Base-by-base conservation (phyloP, 1,140 invertebrate genomes). In the Drosophila eugracilis region DNA sequence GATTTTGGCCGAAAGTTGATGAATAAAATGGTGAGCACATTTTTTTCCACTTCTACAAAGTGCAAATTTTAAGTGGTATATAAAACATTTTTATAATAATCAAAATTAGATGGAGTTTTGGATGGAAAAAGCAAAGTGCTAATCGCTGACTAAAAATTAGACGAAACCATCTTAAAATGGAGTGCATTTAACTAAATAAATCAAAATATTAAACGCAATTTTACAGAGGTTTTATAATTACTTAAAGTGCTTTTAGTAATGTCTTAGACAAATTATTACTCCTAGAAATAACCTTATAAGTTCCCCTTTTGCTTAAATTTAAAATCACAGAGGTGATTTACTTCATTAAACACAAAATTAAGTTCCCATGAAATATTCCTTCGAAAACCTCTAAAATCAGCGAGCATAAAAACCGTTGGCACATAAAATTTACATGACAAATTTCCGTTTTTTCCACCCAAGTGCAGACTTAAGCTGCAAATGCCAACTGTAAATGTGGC, bases 21-120 rank as follows among this genome's bases (percentile, higher is more conserved):
- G 78, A 89, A 89, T 50, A 89, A 89, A 89, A 89, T 89, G 86
- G 86, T 89, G 58, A 89, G 86, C 74, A 58, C 26, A 47, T 10
- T 12, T 42, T 78, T 69, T 78, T 78, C 36, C 9, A 7, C 10
- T 5, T 37, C 7, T 32, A 30, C 7, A 21, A 37, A 34, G 12
- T 67, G 66, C 65, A 75, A 88, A 88, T 21, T 49, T 72, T 72
- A 60, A 63, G 53, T 72, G n/a, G 17, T 5, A 50, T 48, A 41
- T 34, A 57, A 73, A 49, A 79, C 69, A 78, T 62, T 55, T 48
- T 34, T 3, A 30, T 21, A 48, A 26, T 26, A 17, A 3, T 5
- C 2, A 3, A 45, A 65, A 50, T 32, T 57, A 1, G 2, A 26
- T 0, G 17, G 12, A 10, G 2, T 47, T 39, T 66, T 4, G 1